Evolutionary conservation across 2,797 vertebrate species (phyloP), one percentile per base, ranked within the genome.

Genomic region (Mus caroli): DNA sequence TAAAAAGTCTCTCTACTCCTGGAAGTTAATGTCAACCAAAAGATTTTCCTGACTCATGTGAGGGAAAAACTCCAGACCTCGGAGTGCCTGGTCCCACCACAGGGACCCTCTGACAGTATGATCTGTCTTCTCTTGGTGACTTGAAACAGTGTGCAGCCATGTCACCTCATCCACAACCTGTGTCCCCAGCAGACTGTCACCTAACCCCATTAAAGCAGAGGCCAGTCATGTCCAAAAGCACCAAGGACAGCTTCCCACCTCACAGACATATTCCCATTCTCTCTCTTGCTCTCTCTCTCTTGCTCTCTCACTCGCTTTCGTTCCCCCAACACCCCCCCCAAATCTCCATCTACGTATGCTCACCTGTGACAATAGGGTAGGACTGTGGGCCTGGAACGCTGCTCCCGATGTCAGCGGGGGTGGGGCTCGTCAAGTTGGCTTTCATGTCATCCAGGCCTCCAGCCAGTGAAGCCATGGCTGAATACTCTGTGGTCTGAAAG

Each of bases 401-500:
- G 8, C 99, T 98, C 95, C 99, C 99, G 94, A 99, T 97, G 97
- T 99, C 99, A 1, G 99, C 98, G n/a, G 99, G 98, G 96, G 99
- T 98, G 9, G 99, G 99, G 98, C 99, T 99, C 97, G 98, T 98
- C 98, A 99, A 98, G 97, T 99, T 99, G 94, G 99, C 99, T 98
- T 99, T 99, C 99, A 99, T 99, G 97, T 99, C 99, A 0, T 99
- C 99, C 98, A 99, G 98, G 97, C 99, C 99, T n/a, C 99, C 99
- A 64, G 99, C 99, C 98, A 99, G 98, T 0, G 99, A 99, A 80
- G 99, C 99, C 99, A 99, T 99, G 96, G 99, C 98, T 24, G 99
- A 99, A 96, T 99, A 99, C 92, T 99, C 99, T 62, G 99, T 99
- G 24, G 99, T 99, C 99, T 99, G 98, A 60, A 91, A 96, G 96